phyloP scores from a whole-genome alignment of 2,888 invertebrate genomes.

The Pristionchus exspectatus region DNA sequence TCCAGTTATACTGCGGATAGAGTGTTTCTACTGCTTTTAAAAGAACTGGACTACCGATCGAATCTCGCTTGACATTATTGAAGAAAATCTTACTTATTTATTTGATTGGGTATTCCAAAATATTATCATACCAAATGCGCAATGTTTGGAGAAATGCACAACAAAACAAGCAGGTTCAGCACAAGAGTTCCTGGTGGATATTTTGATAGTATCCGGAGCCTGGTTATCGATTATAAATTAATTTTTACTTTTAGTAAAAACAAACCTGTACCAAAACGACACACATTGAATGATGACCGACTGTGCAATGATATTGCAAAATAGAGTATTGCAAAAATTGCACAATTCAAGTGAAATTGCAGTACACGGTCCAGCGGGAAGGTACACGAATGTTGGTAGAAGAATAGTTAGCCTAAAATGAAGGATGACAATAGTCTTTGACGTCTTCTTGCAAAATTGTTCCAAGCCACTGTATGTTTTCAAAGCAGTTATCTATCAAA shows the following conservation, averaged over 20 bases:
- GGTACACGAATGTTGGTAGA: neutral
- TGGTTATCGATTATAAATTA: neutral
- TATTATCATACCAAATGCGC: neutral
- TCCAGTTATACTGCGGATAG: neutral
- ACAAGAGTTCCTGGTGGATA: neutral
- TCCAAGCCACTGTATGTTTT: no score
- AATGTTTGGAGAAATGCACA: neutral
- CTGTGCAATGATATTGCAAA: neutral
- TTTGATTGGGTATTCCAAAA: neutral
- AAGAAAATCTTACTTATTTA: neutral
- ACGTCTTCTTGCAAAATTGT: no score
- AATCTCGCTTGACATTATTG: neutral
- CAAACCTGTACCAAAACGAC: slow-evolving; percentile 21
- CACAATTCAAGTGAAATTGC: neutral
- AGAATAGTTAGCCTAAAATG: neutral
- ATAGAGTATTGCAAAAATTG: neutral
- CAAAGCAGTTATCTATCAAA: neutral
- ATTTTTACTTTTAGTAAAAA: neutral
- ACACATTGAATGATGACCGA: neutral
- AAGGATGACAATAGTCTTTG: neutral
- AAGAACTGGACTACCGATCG: neutral
- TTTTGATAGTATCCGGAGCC: neutral
- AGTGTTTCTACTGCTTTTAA: neutral
- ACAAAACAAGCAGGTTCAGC: neutral
- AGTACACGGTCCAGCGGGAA: neutral